Percentiles rank a stretch among this genome's conserved stretches.
phyloP scores from a whole-genome alignment of 2,888 invertebrate species.

The Aquatica leii region DNA sequence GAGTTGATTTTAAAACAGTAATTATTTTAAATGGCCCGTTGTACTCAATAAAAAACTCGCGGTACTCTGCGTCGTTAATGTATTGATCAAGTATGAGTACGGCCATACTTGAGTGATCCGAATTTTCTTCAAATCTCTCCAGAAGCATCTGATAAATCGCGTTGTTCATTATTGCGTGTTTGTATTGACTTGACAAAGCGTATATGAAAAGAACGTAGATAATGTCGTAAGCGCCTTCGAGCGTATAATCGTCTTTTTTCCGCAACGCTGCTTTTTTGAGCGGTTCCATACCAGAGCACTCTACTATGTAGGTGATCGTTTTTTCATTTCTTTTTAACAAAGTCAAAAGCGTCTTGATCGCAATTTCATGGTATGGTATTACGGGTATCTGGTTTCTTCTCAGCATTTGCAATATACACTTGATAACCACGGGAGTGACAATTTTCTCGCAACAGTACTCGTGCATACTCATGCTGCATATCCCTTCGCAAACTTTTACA shows the following conservation, averaged over 20 bases:
- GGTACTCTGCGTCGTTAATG: slow-evolving; percentile 20
- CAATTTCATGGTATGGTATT: slow-evolving; percentile 29
- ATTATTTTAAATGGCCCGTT: slow-evolving; percentile 13
- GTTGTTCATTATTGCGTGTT: background rate
- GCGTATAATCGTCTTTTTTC: slow-evolving; percentile 18
- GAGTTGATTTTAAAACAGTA: slow-evolving; percentile 12
- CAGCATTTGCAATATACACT: slow-evolving; percentile 21
- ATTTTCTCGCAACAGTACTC: slow-evolving; percentile 31
- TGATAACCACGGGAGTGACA: slow-evolving; percentile 26
- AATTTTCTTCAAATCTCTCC: slow-evolving; percentile 8
- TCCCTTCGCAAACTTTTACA: slow-evolving; percentile 25
- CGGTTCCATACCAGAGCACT: slow-evolving; percentile 9
- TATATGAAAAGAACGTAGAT: slow-evolving; percentile 25
- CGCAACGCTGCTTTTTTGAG: slow-evolving; percentile 6
- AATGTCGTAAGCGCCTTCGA: slow-evolving; percentile 3
- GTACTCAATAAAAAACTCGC: slow-evolving; percentile 23
- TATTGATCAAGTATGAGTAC: slow-evolving; percentile 22
- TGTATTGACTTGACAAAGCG: background rate
- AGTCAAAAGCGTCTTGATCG: slow-evolving; percentile 19
- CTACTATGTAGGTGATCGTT: slow-evolving; percentile 11
- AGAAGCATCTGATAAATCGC: slow-evolving; percentile 18
- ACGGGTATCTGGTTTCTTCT: slow-evolving; percentile 7
- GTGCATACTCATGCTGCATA: slow-evolving; percentile 24
- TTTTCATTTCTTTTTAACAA: slow-evolving; percentile 23
- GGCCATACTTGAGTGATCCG: slow-evolving; percentile 15